A percentile compares a stretch with the other conserved stretches of the same genome.
phyloP scores from a whole-genome alignment of 1,140 invertebrate genomes.

The Aphelinus certus region DNA sequence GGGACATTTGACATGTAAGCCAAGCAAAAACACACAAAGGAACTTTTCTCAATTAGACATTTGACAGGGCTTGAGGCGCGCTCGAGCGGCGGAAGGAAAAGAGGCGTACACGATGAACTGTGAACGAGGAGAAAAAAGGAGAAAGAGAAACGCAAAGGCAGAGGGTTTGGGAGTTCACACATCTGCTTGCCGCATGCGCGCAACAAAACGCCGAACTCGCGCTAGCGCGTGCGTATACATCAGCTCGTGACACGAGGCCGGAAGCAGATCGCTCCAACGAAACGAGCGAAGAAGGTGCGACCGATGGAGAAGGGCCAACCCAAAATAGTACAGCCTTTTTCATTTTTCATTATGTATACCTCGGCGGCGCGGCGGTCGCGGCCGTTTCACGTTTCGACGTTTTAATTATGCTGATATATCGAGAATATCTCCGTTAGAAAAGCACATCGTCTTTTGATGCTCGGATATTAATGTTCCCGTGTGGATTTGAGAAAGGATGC shows the following conservation, averaged over 20 bases:
- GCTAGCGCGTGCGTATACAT: conserved; percentile 29
- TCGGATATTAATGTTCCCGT: too few species aligned
- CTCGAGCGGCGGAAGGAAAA: conserved; percentile 14
- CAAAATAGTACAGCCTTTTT: neutral
- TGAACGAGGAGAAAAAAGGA: conserved; percentile 32
- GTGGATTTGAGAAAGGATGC: too few species aligned
- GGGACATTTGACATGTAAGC: neutral
- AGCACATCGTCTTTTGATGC: too few species aligned
- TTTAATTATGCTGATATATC: conserved; percentile 13
- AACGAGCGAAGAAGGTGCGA: conserved; percentile 2
- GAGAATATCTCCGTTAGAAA: neutral
- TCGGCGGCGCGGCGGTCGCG: too few species aligned
- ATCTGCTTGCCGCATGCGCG: conserved; percentile 48
- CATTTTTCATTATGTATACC: neutral
- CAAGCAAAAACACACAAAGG: conserved; percentile 10
- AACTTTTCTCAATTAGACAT: conserved; percentile 25
- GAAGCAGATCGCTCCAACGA: conserved; percentile 9
- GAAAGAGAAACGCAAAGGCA: conserved; percentile 34
- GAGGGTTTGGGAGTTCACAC: conserved; percentile 32
- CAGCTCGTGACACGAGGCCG: conserved; percentile 19
- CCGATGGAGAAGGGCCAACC: neutral
- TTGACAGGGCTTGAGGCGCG: conserved; percentile 11
- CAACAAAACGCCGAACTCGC: conserved; percentile 44
- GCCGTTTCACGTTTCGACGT: neutral
- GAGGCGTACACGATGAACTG: conserved; percentile 5